Evolutionary conservation across 2,888 invertebrate genomes (phyloP).

Genomic region (Dolichomitus sp.): DNA sequence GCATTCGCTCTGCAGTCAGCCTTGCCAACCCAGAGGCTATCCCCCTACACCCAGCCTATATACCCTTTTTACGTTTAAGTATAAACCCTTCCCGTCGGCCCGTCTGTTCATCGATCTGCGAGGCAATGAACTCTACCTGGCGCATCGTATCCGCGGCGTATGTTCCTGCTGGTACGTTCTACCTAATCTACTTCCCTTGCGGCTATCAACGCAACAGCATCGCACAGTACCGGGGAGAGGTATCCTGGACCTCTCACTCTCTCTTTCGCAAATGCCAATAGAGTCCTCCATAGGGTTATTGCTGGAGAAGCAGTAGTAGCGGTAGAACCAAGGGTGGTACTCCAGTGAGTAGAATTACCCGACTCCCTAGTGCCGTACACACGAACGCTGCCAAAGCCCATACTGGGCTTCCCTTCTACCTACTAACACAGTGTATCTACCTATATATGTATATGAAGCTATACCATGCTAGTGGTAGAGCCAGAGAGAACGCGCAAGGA

Average conservation of each 20-base stretch:
- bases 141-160: conserved; percentile 71
- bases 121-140: conserved; percentile 83
- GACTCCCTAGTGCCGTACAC: conserved; percentile 65
- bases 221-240: conserved; percentile 40
- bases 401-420: conserved; percentile 49
- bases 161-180: conserved; percentile 65
- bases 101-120: conserved; percentile 58
- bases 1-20: conserved; percentile 66
- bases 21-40: conserved; percentile 28
- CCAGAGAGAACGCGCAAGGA: conserved; percentile 39
- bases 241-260: conserved; percentile 43
- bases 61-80: conserved; percentile 79
- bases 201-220: conserved; percentile 80
- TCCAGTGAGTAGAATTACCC: conserved; percentile 82
- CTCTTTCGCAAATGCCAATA: conserved; percentile 54
- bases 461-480: conserved; percentile 64
- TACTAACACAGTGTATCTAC: conserved; percentile 25
- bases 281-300: conserved; percentile 56
- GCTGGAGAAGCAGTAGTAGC: conserved; percentile 33
- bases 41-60: conserved; percentile 34
- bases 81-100: conserved; percentile 77
- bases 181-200: conserved; percentile 82
- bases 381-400: conserved; percentile 72
- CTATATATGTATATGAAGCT: conserved; percentile 7
- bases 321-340: conserved; percentile 74